phyloP scores from a whole-genome alignment of 2,797 vertebrate species.

The Sparidentex hasta region DNA sequence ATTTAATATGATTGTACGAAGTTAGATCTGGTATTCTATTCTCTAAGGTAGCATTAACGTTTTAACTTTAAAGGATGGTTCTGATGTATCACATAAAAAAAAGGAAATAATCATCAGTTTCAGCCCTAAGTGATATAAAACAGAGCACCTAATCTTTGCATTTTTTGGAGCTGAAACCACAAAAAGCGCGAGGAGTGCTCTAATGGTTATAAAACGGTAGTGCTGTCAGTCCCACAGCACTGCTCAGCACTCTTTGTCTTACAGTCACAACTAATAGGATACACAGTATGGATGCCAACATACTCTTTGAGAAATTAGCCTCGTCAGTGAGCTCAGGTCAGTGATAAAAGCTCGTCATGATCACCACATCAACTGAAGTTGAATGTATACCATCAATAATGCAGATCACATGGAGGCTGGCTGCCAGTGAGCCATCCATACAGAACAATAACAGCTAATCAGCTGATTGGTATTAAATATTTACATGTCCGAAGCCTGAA shows the following conservation, averaged over 20 bases:
- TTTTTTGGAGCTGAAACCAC: too few species aligned
- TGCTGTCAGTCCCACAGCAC: background rate
- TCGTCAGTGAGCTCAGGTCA: background rate
- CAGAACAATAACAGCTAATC: background rate
- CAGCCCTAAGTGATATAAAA: too few species aligned
- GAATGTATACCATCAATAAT: background rate
- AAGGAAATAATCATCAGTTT: too few species aligned
- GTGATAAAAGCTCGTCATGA: background rate
- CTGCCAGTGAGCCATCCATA: conserved; percentile 1
- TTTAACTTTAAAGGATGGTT: too few species aligned
- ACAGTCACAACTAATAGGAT: conserved; percentile 16
- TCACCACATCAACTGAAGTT: background rate
- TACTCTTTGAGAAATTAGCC: background rate
- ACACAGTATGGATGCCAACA: too few species aligned
- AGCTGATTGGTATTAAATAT: background rate
- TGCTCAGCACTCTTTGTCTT: background rate
- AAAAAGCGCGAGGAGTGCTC: too few species aligned
- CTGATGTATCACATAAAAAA: too few species aligned
- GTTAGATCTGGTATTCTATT: background rate
- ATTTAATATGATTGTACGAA: background rate
- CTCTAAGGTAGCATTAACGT: background rate
- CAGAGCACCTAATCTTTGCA: too few species aligned
- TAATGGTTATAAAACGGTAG: too few species aligned
- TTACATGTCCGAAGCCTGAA: conserved; percentile 6
- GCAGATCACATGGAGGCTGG: background rate